Evolutionary conservation across 2,888 invertebrate genomes (phyloP), one percentile per base, ranked within the genome.

Genomic region (Metalampra italica): DNA sequence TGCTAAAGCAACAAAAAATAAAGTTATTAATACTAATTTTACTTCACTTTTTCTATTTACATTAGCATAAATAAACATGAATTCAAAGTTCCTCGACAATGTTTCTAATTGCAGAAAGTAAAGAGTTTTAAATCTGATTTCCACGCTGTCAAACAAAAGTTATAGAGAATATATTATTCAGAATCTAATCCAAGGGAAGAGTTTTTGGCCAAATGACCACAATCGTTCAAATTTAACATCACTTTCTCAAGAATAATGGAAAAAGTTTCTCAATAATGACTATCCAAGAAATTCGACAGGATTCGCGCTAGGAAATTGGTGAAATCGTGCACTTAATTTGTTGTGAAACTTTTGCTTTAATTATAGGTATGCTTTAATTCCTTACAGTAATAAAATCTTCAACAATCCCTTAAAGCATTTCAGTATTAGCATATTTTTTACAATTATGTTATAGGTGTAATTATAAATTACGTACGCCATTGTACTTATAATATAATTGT

Each of bases 201-300:
- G 36, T 34, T 48, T 54, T 54, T 29, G 40, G 49, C 34, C 49
- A 51, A 68, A 71, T 66, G 59, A 66, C 64, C 64, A 57, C 62
- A 66, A 64, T 59, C 66, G 62, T 66, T 68, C 64, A 55, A 42
- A 62, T 65, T 68, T 63, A 65, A 62, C 60, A 60, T 56, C 63
- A 60, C 60, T 69, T 64, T 66, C 57, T 61, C 66, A 63, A 59
- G 59, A 71, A 69, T 75, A 74, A 79, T 75, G 71, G 71, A 71
- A 76, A 77, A 79, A 79, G 60, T 78, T 78, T 72, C 56, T 51
- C 60, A 62, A 71, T 71, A 68, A 68, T 59, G 60, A 62, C 66
- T 60, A 57, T 60, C 61, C 51, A 55, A 61, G 55, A 61, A 67
- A 68, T 71, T 68, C 65, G 46, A 66, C 63, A 62, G 62, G 64